phyloP scores from a whole-genome alignment of 2,113 vertebrate species.

The Hypocryptadius cinnamomeus region DNA sequence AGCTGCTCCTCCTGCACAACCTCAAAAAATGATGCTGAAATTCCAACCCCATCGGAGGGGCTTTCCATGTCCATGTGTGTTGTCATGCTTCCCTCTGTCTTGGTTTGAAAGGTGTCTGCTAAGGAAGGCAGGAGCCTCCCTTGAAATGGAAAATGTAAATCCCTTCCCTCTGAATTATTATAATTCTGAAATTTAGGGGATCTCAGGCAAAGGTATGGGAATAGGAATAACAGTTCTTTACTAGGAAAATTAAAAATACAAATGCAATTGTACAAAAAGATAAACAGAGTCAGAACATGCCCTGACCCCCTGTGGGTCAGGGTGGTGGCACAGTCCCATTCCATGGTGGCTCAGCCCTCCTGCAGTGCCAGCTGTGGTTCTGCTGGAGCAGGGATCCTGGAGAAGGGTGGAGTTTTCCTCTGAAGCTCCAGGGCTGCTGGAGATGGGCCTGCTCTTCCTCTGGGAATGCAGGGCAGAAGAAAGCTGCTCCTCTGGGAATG shows the following conservation, averaged over 20 bases:
- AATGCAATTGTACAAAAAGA: neutral
- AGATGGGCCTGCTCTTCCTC: neutral
- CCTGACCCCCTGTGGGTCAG: neutral
- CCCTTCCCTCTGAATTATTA: fast-evolving
- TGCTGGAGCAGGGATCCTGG: neutral
- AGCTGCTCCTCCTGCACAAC: neutral
- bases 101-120: neutral
- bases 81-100: neutral
- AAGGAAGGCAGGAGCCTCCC: neutral
- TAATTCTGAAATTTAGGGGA: neutral
- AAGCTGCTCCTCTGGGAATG: neutral
- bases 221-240: neutral
- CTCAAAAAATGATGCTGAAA: neutral
- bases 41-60: neutral
- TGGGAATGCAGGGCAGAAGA: neutral
- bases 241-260: neutral
- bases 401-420: neutral
- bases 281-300: neutral
- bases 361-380: neutral
- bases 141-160: neutral
- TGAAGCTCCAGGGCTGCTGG: neutral
- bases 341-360: neutral
- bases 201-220: neutral
- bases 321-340: neutral
- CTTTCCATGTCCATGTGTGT: neutral